A percentile compares a stretch with the other conserved stretches of the same genome.
These are phyloP conservation scores for Dysidea cf. avara DNA, from an alignment of 37 sponge, comb jelly and placozoan genomes.

Conservation along the genomic window DNA sequence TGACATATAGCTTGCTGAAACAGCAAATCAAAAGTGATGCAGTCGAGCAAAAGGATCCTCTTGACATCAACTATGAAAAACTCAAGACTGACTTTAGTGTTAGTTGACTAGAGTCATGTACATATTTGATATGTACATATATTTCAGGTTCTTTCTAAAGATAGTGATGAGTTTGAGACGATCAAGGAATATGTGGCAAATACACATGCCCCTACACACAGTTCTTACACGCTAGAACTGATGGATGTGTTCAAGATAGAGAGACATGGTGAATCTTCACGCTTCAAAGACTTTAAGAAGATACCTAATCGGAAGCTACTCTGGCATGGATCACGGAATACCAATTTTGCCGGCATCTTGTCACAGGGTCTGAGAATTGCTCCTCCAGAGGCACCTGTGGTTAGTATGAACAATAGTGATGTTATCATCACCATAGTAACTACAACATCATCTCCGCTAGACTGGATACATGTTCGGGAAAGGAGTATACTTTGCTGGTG, in stretches of 20 bases:
- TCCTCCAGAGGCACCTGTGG: constrained; percentile 97
- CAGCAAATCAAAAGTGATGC: constrained; percentile 28
- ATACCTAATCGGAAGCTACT: constrained; percentile 89
- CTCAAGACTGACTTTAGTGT: constrained; percentile 90
- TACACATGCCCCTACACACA: constrained; percentile 96
- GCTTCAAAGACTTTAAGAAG: constrained; percentile 79
- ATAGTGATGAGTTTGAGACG: constrained; percentile 78
- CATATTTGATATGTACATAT: too few relatives aligned
- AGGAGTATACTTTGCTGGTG: constrained; percentile 98
- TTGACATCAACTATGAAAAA: constrained; percentile 88
- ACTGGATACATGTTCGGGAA: constrained; percentile 99
- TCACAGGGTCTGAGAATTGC: constrained; percentile 98
- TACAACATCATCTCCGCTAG: too few relatives aligned
- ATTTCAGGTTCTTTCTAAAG: constrained; percentile 65
- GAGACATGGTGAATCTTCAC: constrained; percentile 79
- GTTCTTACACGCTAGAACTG: constrained; percentile 77
- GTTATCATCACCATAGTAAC: too few relatives aligned
- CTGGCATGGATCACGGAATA: constrained; percentile 95
- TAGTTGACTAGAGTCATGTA: background rate
- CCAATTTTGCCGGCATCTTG: constrained; percentile 94
- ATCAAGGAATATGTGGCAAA: constrained; percentile 84
- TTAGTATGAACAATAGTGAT: too few relatives aligned
- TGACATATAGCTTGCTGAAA: constrained; percentile 91
- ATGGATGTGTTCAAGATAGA: constrained; percentile 82
- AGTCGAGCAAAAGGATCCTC: constrained; percentile 76